A percentile compares a stretch with the other conserved stretches of the same genome.
Conservation (phyloP, 1,140 invertebrate genomes). For the Stegodyphus mimosarum region DNA sequence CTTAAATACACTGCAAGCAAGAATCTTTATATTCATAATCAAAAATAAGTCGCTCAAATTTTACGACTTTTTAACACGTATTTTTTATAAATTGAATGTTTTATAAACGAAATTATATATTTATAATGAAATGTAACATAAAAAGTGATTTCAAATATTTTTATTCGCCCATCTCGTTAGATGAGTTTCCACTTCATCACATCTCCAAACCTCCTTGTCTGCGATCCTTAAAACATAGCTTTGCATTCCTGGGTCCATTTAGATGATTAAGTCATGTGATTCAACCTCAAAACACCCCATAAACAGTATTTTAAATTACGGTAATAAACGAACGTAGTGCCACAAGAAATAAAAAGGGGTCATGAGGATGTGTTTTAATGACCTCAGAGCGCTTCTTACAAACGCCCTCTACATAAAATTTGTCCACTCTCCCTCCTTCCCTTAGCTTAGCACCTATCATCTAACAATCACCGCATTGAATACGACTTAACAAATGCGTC, state of each 20-base stretch:
- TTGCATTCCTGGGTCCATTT: background rate
- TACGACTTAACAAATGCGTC: constrained; percentile 28
- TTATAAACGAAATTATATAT: no score
- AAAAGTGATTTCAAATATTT: no score
- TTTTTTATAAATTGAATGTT: no score
- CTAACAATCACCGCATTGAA: constrained; percentile 38
- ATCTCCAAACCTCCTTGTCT: no score
- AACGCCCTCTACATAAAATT: background rate
- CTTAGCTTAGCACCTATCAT: constrained; percentile 28
- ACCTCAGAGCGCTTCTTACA: background rate
- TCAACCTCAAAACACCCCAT: background rate
- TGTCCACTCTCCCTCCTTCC: background rate
- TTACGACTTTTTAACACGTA: no score
- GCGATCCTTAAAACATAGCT: no score
- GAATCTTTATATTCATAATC: no score
- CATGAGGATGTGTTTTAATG: constrained; percentile 8
- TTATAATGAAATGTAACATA: no score
- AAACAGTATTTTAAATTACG: constrained; percentile 40
- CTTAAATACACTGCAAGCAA: no score
- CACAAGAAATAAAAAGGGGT: constrained; percentile 1
- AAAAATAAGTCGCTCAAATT: no score
- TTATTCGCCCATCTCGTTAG: no score
- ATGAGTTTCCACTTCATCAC: no score
- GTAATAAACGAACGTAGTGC: constrained; percentile 18
- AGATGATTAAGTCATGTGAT: constrained; percentile 35